Evolutionary conservation across 2,797 vertebrate species (phyloP), one percentile per base, ranked within the genome.

Genomic region (Chaetophractus vellerosus): DNA sequence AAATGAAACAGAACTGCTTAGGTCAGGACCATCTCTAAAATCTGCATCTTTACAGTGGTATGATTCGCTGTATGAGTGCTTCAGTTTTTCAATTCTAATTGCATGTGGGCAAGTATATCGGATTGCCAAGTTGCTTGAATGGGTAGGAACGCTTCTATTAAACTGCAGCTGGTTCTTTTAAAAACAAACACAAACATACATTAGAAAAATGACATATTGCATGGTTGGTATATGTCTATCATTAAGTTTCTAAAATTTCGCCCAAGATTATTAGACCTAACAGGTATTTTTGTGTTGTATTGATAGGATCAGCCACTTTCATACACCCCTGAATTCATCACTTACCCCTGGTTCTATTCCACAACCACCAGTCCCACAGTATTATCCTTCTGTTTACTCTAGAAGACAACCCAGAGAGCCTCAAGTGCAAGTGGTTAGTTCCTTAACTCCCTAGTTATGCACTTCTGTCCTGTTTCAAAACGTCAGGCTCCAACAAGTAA

Each of bases 41-140:
- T 50, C 24, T 21, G 23, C n/a, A 69, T 95, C 95, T 75, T 84
- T 96, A 84, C 45, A 79, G 52, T 88, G 84, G 79, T 82, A 36
- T 5, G 95, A 95, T 76, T 97, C 82, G 28, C n/a, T 74, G n/a
- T 80, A 83, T 0, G 91, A 81, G 0, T 97, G 97, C 41, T 98
- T 97, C 95, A 99, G 97, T 96, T 99, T 99, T 98, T 99, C 99
- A 68, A 99, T 99, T 97, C 99, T 91, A 95, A 99, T 99, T 84
- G 99, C 99, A 28, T 95, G 95, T 2, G 99, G 99, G 31, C 94
- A 98, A 88, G 96, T 97, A 24, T 99, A 99, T 31, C 84, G 98
- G 87, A 98, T 96, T 79, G 99, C 99, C 93, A 99, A 98, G 97
- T 99, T 99, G 71, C 97, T 96, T 74, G 98, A 92, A 96, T 97